Conservation (phyloP, 2,797 vertebrate genomes). For the Syngnathus rostellatus region DNA sequence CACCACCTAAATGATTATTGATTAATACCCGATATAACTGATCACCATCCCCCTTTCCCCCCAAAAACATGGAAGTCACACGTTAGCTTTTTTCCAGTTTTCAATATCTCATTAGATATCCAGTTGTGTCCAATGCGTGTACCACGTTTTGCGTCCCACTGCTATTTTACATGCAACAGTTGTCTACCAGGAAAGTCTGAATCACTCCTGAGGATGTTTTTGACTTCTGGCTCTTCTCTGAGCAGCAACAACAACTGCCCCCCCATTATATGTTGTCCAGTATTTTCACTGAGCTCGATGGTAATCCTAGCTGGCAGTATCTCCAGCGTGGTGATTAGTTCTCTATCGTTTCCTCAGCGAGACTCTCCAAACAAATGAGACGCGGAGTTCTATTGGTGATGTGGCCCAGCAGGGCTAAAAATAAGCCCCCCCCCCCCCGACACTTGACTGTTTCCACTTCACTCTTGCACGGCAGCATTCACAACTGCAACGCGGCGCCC, state of each 20-base stretch:
- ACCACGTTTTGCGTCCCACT: constrained; percentile 14
- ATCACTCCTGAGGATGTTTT: constrained; percentile 45
- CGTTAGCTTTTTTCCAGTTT: neutral
- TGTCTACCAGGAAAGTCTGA: constrained; percentile 52
- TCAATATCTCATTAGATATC: neutral
- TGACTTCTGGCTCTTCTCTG: constrained; percentile 45
- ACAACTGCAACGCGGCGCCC: constrained; percentile 56
- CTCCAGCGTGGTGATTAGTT: constrained; percentile 45
- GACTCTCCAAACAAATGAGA: constrained; percentile 45
- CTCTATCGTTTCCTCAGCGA: constrained; percentile 51
- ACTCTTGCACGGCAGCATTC: constrained; percentile 58
- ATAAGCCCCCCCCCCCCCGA: constrained; percentile 56
- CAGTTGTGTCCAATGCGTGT: neutral
- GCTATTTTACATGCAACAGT: constrained; percentile 31
- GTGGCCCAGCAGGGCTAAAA: constrained; percentile 67
- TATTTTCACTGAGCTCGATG: constrained; percentile 29
- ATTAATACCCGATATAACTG: too few species aligned
- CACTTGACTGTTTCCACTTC: constrained; percentile 76
- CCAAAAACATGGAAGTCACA: too few species aligned
- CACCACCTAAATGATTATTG: too few species aligned
- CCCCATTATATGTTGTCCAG: constrained; percentile 27
- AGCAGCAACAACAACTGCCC: constrained; percentile 14
- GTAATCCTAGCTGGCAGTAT: constrained; percentile 51
- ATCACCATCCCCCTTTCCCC: too few species aligned
- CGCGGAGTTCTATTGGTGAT: constrained; percentile 63